These are phyloP conservation scores for Cebus imitator DNA, from an alignment of 2,113 vertebrate genomes.

Conservation along the genomic window DNA sequence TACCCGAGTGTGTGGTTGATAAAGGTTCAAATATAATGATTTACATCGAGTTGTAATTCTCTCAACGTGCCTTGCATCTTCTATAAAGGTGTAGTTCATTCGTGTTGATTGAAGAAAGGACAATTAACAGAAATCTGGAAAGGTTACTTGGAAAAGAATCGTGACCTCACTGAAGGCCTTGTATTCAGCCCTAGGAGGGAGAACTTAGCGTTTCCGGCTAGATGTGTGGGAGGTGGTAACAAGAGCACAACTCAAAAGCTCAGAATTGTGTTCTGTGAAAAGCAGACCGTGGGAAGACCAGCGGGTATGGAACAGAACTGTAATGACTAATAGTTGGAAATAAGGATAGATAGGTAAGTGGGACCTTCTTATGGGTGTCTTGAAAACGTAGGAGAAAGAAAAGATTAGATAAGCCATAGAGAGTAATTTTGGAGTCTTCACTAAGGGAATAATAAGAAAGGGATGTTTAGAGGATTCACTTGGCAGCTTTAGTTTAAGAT, in stretches of 20 bases:
- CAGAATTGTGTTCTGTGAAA: neutral
- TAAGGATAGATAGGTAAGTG: neutral
- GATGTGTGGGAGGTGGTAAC: neutral
- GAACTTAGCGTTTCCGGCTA: neutral
- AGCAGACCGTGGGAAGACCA: neutral
- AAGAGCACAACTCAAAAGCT: neutral
- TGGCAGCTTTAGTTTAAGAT: conserved; percentile 37
- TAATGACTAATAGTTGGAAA: neutral
- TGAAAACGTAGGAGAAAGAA: conserved; percentile 28
- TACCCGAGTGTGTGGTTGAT: neutral
- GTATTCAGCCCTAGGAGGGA: neutral
- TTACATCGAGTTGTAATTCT: neutral
- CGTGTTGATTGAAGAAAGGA: neutral
- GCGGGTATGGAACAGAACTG: neutral
- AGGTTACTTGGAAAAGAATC: neutral
- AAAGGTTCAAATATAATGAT: neutral
- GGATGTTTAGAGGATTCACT: neutral
- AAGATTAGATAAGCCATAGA: conserved; percentile 1
- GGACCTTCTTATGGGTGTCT: neutral
- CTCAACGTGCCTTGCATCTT: neutral
- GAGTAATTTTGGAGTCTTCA: conserved; percentile 15
- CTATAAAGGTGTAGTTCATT: neutral
- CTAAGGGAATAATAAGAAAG: neutral
- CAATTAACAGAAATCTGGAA: neutral
- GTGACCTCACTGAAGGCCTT: neutral